Evolutionary conservation across 37 sponge, comb jelly and placozoan genomes (phyloP).

Genomic region (Diacarnus erythraeanus): DNA sequence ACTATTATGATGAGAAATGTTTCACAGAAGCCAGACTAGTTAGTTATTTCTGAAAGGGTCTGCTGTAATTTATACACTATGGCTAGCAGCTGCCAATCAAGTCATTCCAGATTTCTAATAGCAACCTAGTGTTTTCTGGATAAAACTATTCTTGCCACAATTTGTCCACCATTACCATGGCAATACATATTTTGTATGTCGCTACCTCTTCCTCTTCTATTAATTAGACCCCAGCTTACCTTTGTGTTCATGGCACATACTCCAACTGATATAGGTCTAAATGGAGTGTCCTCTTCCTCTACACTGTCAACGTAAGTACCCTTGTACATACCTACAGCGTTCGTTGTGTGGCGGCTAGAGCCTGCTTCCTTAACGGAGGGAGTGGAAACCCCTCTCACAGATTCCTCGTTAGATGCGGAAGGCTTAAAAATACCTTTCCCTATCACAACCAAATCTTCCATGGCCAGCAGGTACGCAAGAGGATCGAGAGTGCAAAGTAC

Average conservation of each 20-base stretch:
- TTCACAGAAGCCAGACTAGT: background rate
- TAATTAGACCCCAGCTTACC: conserved; percentile 24
- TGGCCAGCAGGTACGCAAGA: too few species aligned
- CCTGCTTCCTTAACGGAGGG: too few species aligned
- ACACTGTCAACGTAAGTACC: background rate
- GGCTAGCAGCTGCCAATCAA: background rate
- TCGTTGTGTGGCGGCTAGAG: too few species aligned
- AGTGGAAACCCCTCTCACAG: too few species aligned
- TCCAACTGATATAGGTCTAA: conserved; percentile 50
- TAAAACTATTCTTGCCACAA: too few species aligned
- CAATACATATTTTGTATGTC: background rate
- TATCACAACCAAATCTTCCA: conserved; percentile 1
- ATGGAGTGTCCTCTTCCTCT: background rate
- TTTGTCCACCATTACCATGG: background rate
- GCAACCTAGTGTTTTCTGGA: too few species aligned
- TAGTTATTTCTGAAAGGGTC: too few species aligned
- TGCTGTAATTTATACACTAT: background rate
- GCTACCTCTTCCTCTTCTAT: background rate
- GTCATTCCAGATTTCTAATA: background rate
- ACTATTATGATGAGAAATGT: background rate
- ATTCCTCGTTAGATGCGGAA: too few species aligned
- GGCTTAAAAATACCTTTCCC: background rate
- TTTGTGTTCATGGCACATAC: conserved; percentile 91
- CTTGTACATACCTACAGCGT: too few species aligned
- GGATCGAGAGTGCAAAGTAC: too few species aligned